Evolutionary conservation across 2,113 vertebrate species (phyloP).

Genomic region (Percopsis transmontana): DNA sequence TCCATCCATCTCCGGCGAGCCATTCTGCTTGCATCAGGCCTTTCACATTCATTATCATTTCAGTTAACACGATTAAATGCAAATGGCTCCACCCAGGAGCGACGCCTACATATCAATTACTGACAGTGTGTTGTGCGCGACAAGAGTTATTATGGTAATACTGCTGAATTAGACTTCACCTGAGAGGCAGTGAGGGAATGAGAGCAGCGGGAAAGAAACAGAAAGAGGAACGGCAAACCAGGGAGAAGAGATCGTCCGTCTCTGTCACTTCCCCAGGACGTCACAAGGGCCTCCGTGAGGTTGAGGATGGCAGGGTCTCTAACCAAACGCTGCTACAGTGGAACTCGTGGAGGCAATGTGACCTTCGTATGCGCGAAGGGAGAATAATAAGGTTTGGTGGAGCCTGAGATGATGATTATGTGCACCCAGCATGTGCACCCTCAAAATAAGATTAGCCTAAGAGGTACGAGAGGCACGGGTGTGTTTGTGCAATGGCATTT

Average conservation of each 20-base stretch:
- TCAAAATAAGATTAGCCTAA: too few relatives aligned
- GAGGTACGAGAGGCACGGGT: background rate
- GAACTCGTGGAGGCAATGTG: too few relatives aligned
- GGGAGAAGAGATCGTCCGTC: constrained; percentile 37
- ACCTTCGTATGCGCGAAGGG: background rate
- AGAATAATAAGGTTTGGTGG: constrained; percentile 15
- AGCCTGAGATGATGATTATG: constrained; percentile 8
- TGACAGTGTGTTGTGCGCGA: constrained; percentile 62
- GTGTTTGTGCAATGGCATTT: constrained; percentile 9
- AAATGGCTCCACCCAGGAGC: constrained; percentile 77
- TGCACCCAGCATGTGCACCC: too few relatives aligned
- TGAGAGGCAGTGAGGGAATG: constrained; percentile 48
- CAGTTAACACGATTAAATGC: constrained; percentile 82
- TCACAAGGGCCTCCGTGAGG: constrained; percentile 31
- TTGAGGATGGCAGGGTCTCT: background rate
- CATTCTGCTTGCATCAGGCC: constrained; percentile 75
- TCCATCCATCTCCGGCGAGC: constrained; percentile 71
- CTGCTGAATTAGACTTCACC: constrained; percentile 68
- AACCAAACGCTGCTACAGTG: background rate
- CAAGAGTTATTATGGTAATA: constrained; percentile 72
- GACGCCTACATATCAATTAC: constrained; percentile 78
- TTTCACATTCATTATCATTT: constrained; percentile 80
- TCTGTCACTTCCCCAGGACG: constrained; percentile 13
- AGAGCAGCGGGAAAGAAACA: constrained; percentile 34
- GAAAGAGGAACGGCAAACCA: constrained; percentile 24